Base-by-base conservation (phyloP, 2,113 vertebrate genomes). In the Percina caprodes region DNA sequence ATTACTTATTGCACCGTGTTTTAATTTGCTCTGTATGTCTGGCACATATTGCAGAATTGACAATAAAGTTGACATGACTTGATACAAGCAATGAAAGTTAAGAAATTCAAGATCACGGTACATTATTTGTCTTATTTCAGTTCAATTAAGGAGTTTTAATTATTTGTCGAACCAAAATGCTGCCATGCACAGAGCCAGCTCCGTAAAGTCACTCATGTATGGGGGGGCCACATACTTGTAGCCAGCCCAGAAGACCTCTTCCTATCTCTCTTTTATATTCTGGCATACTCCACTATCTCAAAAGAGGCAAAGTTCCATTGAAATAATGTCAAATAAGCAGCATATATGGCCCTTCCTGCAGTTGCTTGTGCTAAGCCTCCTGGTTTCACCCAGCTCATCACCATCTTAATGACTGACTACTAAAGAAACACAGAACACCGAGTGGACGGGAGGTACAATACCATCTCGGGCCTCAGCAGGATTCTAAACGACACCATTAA, bases 401-500 rank as follows among this genome's bases (percentile, higher is more conserved):
- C 56, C 82, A 62, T 73, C 49, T 48, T 7, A 39, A 39, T 10
- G 39, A 23, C 58, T 33, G 72, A 84, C 54, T 30, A 66, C 65
- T 69, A 24, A 11, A 51, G 51, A n/a, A 69, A 39, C 51, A 30
- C 1, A 21, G 65, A 76, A 68, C 72, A 65, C 23, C 5, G 68
- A 83, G 65, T 58, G 61, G 75, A 69, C 6, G 15, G 70, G 77
- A 61, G 71, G 69, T 46, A 6, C 54, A 4, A 2, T 10, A 69
- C 74, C 56, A 82, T 87, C 82, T 84, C 80, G 10, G 80, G 49
- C 70, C 89, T 74, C 90, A 88, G 90, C 83, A 1, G 77, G 90
- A 84, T 80, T 91, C 83, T 86, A 92, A 93, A 88, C 52, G 83
- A 92, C 84, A 80, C 79, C 84, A 89, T 92, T 88, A 92, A 88